phyloP scores from a whole-genome alignment of 2,888 invertebrate genomes.

The Apamea epomidion region DNA sequence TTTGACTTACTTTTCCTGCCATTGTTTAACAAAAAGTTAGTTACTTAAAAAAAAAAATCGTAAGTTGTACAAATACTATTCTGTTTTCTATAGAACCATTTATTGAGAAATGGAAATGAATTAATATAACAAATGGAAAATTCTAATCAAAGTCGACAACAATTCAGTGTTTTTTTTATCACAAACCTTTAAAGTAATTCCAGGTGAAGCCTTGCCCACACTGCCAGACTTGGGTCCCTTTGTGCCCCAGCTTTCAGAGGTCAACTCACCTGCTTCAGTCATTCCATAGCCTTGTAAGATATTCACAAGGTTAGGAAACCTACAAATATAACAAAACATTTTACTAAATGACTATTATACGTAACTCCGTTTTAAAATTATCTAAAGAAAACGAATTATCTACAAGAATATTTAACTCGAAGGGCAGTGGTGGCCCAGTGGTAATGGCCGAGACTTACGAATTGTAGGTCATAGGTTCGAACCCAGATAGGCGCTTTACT shows the following conservation, averaged over 20 bases:
- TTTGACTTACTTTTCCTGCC: not conserved
- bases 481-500: not conserved
- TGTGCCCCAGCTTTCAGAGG: conserved; percentile 80
- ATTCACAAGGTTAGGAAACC: conserved; percentile 75
- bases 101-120: conserved; percentile 1
- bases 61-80: not conserved
- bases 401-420: not conserved
- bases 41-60: no score
- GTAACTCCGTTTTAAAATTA: not conserved
- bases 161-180: conserved; percentile 14
- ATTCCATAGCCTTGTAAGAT: conserved; percentile 83
- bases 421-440: not conserved
- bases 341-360: not conserved
- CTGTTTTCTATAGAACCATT: not conserved
- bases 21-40: not conserved
- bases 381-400: not conserved
- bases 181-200: conserved; percentile 79
- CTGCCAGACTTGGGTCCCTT: conserved; percentile 81
- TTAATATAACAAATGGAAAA: not conserved
- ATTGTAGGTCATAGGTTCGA: no score
- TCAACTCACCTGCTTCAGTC: conserved; percentile 83
- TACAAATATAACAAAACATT: conserved; percentile 47
- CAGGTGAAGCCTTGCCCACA: conserved; percentile 81
- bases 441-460: not conserved
- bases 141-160: not conserved